A percentile compares a stretch with the other conserved stretches of the same genome.
These are phyloP conservation scores for Cantharis flavilabris DNA, from an alignment of 2,888 invertebrate species.

Conservation along the genomic window DNA sequence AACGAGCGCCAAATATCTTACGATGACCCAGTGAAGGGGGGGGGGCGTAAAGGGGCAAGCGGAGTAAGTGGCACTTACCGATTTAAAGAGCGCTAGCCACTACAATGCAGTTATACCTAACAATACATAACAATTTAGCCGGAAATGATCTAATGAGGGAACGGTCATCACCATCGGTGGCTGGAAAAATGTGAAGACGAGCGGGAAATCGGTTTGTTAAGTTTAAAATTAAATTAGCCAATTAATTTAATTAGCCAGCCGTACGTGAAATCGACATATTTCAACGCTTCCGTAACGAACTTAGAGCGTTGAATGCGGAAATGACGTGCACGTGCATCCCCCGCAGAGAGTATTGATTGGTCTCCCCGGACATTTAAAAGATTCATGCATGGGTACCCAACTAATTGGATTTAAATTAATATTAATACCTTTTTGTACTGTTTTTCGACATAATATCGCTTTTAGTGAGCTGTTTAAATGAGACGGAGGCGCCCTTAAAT, in stretches of 20 bases:
- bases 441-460: conserved; percentile 81
- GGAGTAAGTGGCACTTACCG: too few species aligned
- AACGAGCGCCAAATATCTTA: too few species aligned
- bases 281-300: not conserved
- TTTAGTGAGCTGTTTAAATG: conserved; percentile 55
- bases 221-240: not conserved
- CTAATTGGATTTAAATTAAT: not conserved
- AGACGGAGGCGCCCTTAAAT: conserved; percentile 71
- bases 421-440: conserved; percentile 53
- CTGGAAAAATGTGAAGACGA: not conserved
- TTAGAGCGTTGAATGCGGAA: not conserved
- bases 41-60: too few species aligned
- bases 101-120: too few species aligned
- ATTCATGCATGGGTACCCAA: not conserved
- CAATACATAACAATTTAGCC: not conserved
- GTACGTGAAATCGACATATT: not conserved
- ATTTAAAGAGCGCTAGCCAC: too few species aligned
- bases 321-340: not conserved
- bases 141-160: not conserved
- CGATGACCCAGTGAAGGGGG: too few species aligned
- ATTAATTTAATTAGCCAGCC: not conserved
- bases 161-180: not conserved
- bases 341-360: not conserved
- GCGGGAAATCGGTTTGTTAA: not conserved
- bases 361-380: not conserved